Base-by-base conservation (phyloP, 1,140 invertebrate species). In the Chelonus insularis region DNA sequence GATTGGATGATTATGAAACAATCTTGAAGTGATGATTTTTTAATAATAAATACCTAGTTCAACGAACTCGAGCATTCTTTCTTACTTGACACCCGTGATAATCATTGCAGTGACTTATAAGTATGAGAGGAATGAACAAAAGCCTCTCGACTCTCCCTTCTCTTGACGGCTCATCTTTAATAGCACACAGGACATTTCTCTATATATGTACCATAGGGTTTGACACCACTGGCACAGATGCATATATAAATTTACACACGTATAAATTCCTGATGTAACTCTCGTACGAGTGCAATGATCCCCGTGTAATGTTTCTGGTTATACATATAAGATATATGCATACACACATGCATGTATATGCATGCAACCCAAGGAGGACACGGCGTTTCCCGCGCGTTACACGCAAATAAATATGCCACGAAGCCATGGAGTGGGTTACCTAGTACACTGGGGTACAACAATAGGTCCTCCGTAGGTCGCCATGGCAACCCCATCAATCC, bases 161-260 rank as follows among this genome's bases (percentile, higher is more conserved):
- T 43, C 25, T 32, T 12, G 9, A 39, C 41, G 29, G 67, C 71
- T 76, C 75, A 71, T 78, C 76, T 80, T 79, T 78, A 79, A 80
- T 68, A 34, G 16, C 20, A 39, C 14, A 48, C 57, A 79, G 78
- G 77, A 77, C 78, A 68, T 81, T 79, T 37, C 20, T 34, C 41
- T 21, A 55, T 21, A 45, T 37, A 51, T 54, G 37, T 23, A 59
- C 34, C 62, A 77, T 73, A 71, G 75, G 73, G 75, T 70, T 77
- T 79, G 72, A 69, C 74, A 80, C 79, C 77, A 81, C 77, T 81
- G 78, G 77, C 79, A 81, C 73, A 80, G 73, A 81, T 81, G 77
- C 76, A 75, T 74, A 73, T 74, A 73, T 71, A 67, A 55, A 64
- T 43, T 37, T 16, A 25, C 16, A 34, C 18, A 20, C 45, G 8